Evolutionary conservation across 2,797 vertebrate genomes (phyloP).

Genomic region (Eremophila alpestris): DNA sequence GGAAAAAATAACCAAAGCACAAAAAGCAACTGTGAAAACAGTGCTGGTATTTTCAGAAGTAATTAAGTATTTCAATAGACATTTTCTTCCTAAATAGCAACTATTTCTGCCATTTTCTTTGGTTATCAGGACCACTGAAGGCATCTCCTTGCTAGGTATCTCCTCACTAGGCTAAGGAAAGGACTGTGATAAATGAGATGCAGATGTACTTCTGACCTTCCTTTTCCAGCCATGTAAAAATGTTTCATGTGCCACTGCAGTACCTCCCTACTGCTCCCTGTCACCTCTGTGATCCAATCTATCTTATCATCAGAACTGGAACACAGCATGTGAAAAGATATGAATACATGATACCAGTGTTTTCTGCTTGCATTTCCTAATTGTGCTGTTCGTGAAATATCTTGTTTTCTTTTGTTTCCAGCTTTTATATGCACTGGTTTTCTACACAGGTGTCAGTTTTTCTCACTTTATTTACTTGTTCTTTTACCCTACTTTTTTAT

Average conservation of each 20-base stretch:
- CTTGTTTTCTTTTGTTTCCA: not conserved
- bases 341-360: not conserved
- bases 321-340: not conserved
- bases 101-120: not conserved
- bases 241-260: not conserved
- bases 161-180: not conserved
- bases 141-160: not conserved
- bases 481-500: not conserved
- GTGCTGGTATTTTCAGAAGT: not conserved
- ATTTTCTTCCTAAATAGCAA: not conserved
- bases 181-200: not conserved
- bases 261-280: not conserved
- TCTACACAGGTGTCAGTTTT: accelerated
- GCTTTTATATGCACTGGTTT: not conserved
- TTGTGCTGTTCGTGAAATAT: not conserved
- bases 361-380: not conserved
- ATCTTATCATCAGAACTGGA: not conserved
- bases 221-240: not conserved
- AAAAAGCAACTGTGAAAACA: not conserved
- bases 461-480: not conserved
- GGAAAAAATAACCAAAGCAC: accelerated
- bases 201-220: not conserved
- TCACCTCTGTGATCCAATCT: not conserved
- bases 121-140: not conserved
- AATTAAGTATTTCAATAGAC: not conserved